These are phyloP conservation scores for Eubasilissa regina DNA, from an alignment of 1,140 invertebrate genomes.

Conservation along the genomic window DNA sequence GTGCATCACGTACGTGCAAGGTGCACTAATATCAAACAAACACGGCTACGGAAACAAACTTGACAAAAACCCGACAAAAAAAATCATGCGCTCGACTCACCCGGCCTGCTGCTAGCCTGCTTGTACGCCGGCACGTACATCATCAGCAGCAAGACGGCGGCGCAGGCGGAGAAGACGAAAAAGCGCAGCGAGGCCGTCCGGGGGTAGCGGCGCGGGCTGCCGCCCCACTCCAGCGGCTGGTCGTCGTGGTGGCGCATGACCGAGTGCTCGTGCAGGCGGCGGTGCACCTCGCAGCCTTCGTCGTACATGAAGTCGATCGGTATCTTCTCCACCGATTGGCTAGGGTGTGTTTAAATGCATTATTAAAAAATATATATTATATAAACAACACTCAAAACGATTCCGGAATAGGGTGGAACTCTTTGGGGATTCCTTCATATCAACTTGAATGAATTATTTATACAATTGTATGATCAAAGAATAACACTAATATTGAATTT, in stretches of 20 bases:
- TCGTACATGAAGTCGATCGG: background rate
- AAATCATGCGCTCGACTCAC: constrained; percentile 26
- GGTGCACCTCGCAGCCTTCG: background rate
- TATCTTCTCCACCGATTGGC: constrained; percentile 23
- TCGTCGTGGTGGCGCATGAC: constrained; percentile 41
- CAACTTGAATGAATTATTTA: too few relatives aligned
- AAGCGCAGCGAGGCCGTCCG: constrained; percentile 65
- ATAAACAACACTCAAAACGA: too few relatives aligned
- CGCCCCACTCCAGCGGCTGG: too few relatives aligned
- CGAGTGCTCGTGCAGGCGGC: constrained; percentile 35
- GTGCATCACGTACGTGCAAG: background rate
- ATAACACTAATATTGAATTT: too few relatives aligned
- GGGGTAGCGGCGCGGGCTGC: constrained; percentile 62
- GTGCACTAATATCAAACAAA: background rate
- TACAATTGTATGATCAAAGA: too few relatives aligned
- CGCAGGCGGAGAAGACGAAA: constrained; percentile 66
- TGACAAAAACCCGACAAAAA: background rate
- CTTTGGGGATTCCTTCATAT: too few relatives aligned
- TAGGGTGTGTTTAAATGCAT: background rate
- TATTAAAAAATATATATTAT: too few relatives aligned
- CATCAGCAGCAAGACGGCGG: constrained; percentile 68
- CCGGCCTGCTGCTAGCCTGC: constrained; percentile 62
- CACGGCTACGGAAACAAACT: background rate
- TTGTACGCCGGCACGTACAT: constrained; percentile 71
- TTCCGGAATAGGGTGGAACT: too few relatives aligned